A percentile compares a stretch with the other conserved stretches of the same genome.
Conservation (phyloP, 2,113 vertebrate species). For the Catharus minimus region DNA sequence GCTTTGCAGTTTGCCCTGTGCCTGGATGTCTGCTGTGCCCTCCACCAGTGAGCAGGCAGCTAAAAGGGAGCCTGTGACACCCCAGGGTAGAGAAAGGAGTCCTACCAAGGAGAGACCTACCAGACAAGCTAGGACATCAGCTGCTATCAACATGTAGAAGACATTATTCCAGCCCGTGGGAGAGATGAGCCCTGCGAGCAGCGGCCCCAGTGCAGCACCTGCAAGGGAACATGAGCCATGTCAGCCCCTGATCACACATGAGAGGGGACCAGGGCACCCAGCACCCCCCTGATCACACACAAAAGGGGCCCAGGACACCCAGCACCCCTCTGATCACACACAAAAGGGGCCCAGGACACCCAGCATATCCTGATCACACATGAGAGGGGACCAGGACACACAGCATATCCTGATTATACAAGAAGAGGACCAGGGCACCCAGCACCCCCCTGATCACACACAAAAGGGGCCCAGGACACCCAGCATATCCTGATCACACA, state of each 20-base stretch:
- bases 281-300: fast-evolving
- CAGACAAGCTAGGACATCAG: constrained; percentile 89
- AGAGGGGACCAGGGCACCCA: not conserved
- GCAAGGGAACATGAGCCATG: not conserved
- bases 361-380: fast-evolving
- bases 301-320: not conserved
- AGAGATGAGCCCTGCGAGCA: constrained; percentile 91
- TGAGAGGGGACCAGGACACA: not conserved
- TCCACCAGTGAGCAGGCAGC: fast-evolving
- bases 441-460: fast-evolving
- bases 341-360: not conserved
- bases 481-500: fast-evolving
- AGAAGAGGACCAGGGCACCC: not conserved
- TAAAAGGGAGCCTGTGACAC: not conserved
- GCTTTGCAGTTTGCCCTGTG: not conserved
- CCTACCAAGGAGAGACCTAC: constrained; percentile 63
- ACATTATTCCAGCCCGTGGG: constrained; percentile 93
- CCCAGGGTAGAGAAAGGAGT: not conserved
- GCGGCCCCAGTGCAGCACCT: constrained; percentile 93
- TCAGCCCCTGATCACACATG: fast-evolving
- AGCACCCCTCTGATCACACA: too few relatives aligned
- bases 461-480: not conserved
- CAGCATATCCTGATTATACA: too few relatives aligned
- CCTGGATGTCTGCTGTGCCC: not conserved
- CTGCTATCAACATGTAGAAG: constrained; percentile 95